A percentile compares a stretch with the other conserved stretches of the same genome.
Conservation (phyloP, 2,797 vertebrate genomes). For the Todus mexicanus region DNA sequence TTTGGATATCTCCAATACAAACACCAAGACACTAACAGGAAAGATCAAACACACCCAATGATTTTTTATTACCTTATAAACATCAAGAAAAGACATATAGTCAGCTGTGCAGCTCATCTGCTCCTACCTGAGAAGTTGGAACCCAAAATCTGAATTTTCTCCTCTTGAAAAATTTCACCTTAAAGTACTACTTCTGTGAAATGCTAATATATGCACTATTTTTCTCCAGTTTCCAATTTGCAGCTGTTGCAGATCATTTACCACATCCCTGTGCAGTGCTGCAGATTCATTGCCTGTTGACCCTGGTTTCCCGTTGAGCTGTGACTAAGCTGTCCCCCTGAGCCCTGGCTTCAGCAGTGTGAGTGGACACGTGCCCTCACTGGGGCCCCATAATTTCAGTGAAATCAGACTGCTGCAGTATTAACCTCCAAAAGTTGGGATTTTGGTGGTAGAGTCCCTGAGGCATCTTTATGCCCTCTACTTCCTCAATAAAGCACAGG, state of each 20-base stretch:
- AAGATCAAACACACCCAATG: slow-evolving; percentile 51
- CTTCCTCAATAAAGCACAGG: not conserved
- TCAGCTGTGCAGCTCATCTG: not conserved
- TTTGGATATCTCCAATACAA: slow-evolving; percentile 38
- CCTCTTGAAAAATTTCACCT: not conserved
- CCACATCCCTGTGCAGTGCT: not conserved
- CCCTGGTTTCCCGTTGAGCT: not conserved
- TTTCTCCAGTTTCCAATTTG: not conserved
- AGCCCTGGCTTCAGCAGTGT: not conserved
- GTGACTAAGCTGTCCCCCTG: not conserved
- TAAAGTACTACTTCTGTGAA: not conserved
- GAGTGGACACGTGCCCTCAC: rapidly evolving
- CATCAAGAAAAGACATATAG: not conserved
- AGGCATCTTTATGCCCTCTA: not conserved
- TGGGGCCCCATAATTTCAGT: not conserved
- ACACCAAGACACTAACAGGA: slow-evolving; percentile 16
- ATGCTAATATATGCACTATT: not conserved
- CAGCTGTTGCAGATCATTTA: not conserved
- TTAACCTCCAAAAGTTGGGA: not conserved
- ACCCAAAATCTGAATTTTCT: not conserved
- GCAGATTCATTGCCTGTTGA: not conserved
- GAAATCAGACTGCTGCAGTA: not conserved
- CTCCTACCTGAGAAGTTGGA: not conserved
- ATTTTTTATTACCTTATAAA: slow-evolving; percentile 65
- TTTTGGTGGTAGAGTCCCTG: not conserved